Evolutionary conservation across 1,140 invertebrate genomes (phyloP), one percentile per base, ranked within the genome.

Genomic region (Anoplolepis gracilipes): DNA sequence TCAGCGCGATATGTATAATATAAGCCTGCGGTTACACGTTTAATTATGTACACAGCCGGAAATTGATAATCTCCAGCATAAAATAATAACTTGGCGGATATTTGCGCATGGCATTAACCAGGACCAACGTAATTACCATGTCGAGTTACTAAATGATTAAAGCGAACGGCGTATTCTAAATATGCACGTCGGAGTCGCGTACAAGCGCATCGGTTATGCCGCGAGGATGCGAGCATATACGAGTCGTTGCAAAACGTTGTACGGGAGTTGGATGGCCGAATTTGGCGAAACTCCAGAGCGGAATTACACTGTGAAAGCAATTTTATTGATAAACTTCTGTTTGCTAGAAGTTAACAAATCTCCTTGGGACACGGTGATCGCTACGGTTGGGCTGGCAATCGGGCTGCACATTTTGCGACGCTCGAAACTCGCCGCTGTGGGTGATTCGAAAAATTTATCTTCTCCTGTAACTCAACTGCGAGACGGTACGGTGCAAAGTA

Each of bases 261-360:
- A 39, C 49, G 55, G n/a, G 36, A 33, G 64, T 13, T n/a, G 82
- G 69, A 77, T 86, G 77, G 59, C 46, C 55, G 69, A 30, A 77
- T 76, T 88, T 89, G 87, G 88, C 88, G 6, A 6, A 1, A 64
- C 33, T 88, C 84, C 88, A 88, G 22, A 33, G 7, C 42, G 13
- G 72, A 53, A 33, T 73, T 77, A 67, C 85, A 64, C 57, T 30
- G 22, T 77, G 73, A 88, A 49, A 49, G 59, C 86, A 72, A 85
- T 81, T 84, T 88, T 65, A 81, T 82, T 88, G 87, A 85, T 77
- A 81, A 89, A 89, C 87, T 77, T 85, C 55, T 53, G 75, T 79
- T 88, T 55, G 78, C 22, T 49, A 55, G 65, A 75, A 67, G 85
- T 85, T 67, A 78, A 85, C 84, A 85, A 79, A 79, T 85, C 75